phyloP scores from a whole-genome alignment of 2,888 invertebrate genomes.

The Amblyjoppa fuscipennis region DNA sequence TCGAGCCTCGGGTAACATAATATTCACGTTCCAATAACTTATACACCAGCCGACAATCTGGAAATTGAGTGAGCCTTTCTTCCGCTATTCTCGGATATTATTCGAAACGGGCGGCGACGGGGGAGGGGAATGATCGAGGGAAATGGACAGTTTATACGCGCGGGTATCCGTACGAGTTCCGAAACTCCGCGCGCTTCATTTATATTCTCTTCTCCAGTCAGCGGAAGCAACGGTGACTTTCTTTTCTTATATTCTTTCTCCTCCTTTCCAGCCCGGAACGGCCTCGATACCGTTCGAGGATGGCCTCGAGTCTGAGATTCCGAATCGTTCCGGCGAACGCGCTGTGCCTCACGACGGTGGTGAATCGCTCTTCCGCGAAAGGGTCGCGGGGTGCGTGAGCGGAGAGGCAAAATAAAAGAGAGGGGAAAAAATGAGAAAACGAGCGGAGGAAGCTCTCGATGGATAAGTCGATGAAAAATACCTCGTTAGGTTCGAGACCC shows the following conservation, averaged over 20 bases:
- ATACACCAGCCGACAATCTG: constrained; percentile 18
- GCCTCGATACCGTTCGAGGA: neutral
- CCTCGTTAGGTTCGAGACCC: constrained; percentile 58
- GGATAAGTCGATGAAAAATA: constrained; percentile 47
- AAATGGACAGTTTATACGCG: constrained; percentile 50
- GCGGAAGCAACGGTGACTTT: neutral
- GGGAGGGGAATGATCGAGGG: constrained; percentile 41
- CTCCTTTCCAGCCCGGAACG: neutral
- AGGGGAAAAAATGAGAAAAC: neutral
- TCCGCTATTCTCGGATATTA: constrained; percentile 40
- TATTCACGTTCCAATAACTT: constrained; percentile 36
- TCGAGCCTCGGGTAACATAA: constrained; percentile 21
- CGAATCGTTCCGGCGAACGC: neutral
- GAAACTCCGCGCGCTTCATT: constrained; percentile 30
- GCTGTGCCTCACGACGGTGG: neutral
- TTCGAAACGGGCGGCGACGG: constrained; percentile 24
- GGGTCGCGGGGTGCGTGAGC: neutral
- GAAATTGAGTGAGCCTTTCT: constrained; percentile 5
- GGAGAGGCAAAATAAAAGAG: neutral
- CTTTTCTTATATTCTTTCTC: neutral
- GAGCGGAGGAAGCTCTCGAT: constrained; percentile 20
- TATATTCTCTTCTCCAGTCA: neutral
- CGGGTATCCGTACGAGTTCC: constrained; percentile 22
- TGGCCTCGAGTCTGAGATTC: neutral
- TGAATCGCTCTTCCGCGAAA: neutral